These are phyloP conservation scores for Bathynomus jamesi DNA, from an alignment of 1,140 invertebrate genomes.

Conservation along the genomic window DNA sequence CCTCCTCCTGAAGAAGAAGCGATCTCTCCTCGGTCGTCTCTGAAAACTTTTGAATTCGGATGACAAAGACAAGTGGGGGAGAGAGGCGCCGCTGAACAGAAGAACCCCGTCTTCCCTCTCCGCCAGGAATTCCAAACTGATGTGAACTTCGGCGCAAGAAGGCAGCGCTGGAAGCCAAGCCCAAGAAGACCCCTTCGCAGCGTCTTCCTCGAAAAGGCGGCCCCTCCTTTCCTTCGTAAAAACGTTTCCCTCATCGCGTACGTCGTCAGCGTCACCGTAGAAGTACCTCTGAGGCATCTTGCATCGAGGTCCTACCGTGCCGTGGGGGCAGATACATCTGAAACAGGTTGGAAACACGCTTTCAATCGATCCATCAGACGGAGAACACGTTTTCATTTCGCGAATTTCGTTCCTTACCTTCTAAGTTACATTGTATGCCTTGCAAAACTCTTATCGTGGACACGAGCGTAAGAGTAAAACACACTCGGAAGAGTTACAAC, in stretches of 20 bases:
- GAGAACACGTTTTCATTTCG: too few relatives aligned
- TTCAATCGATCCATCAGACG: too few relatives aligned
- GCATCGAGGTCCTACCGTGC: conserved; percentile 7
- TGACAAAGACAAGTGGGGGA: background rate
- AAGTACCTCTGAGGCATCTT: conserved; percentile 17
- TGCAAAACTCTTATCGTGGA: too few relatives aligned
- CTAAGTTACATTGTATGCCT: too few relatives aligned
- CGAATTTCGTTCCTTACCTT: too few relatives aligned
- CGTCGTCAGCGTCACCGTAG: background rate
- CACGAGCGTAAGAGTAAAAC: too few relatives aligned
- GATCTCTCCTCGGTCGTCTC: background rate
- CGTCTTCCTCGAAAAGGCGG: background rate
- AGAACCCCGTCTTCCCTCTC: conserved; percentile 4
- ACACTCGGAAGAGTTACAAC: too few relatives aligned
- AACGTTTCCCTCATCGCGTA: background rate
- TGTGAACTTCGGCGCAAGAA: conserved; percentile 18
- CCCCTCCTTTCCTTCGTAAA: background rate
- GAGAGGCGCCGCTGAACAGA: conserved; percentile 16
- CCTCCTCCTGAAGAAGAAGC: background rate
- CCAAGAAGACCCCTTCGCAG: conserved; percentile 2
- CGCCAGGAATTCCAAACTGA: conserved; percentile 19
- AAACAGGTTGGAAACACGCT: too few relatives aligned
- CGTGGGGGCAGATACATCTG: conserved; percentile 20
- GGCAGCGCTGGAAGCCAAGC: conserved; percentile 19
- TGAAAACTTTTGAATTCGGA: background rate